Base-by-base conservation (phyloP, 2,888 invertebrate species). In the Cistogaster globosa region DNA sequence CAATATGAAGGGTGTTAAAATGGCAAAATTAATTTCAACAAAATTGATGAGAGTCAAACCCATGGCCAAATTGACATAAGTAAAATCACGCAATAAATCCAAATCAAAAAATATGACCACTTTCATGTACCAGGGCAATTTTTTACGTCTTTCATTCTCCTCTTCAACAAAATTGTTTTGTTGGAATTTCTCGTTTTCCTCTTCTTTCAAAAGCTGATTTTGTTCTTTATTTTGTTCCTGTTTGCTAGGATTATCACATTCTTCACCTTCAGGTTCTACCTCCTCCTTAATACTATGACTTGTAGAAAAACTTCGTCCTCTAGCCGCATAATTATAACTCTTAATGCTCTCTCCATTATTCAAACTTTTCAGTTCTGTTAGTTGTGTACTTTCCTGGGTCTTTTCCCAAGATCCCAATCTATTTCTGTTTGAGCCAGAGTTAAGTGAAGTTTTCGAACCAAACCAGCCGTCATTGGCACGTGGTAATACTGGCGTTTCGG, bases 1-100 rank as follows among this genome's bases (percentile, higher is more conserved):
- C 8, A 96, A 92, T 84, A 96, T 95, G 87, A 96, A 96, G 0
- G 96, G 96, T 0, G 96, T 96, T 74, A 96, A 89, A 71, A 96
- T 94, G n/a, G 96, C 95, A 90, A 96, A 96, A 90, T 96, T 96
- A 11, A 96, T 89, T 90, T 96, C 96, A 26, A 94, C 95, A 89
- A 96, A 96, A 89, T 94, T 95, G 0, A 96, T 96, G 42, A 96
- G 90, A 0, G 95, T 96, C 55, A 96, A 93, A 16, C 96, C 96
- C 76, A 96, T 88, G 94, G 96, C 95, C 67, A 96, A 92, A 89
- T 95, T 96, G 0, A 96, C 94, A 88, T 95, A 96, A 6, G 95
- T 94, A 6, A 94, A 94, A 91, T 96, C 96, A 88, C 94, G 94
- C 65, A 96, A 90, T 74, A 96, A 93, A 89, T 95, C 95, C 76